Evolutionary conservation across 2,888 invertebrate species (phyloP).

Genomic region (Lycophotia porphyrea): DNA sequence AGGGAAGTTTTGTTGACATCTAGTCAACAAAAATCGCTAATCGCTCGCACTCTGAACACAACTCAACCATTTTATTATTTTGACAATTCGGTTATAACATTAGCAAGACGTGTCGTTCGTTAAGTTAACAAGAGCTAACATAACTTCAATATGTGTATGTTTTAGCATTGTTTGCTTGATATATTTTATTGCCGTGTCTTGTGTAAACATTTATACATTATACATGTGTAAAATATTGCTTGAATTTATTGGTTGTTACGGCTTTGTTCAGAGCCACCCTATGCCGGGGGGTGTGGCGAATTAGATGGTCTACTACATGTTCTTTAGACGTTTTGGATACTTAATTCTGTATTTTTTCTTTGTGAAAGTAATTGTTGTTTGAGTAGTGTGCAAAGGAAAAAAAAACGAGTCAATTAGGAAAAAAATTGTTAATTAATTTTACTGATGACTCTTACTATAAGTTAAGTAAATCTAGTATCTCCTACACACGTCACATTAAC

Average conservation of each 20-base stretch:
- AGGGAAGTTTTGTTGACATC: too few relatives aligned
- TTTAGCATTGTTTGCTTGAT: constrained; percentile 86
- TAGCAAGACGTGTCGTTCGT: constrained; percentile 81
- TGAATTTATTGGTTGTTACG: constrained; percentile 86
- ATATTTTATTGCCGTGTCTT: constrained; percentile 88
- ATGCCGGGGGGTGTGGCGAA: constrained; percentile 68
- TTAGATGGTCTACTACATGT: constrained; percentile 56
- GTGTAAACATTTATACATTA: constrained; percentile 85
- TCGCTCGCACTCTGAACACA: constrained; percentile 64
- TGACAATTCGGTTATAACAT: constrained; percentile 85
- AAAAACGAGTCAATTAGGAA: constrained; percentile 2
- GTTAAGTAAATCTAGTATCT: background rate
- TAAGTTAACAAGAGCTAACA: constrained; percentile 81
- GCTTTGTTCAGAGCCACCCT: constrained; percentile 82
- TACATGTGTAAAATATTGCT: constrained; percentile 85
- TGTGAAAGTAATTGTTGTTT: background rate
- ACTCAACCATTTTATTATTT: constrained; percentile 78
- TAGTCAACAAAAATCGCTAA: constrained; percentile 67
- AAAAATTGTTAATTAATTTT: background rate
- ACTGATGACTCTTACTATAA: too few relatives aligned
- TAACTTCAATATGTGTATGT: constrained; percentile 81
- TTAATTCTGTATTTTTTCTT: constrained; percentile 42
- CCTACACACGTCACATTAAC: background rate
- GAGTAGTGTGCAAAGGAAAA: background rate
- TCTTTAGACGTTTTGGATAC: constrained; percentile 60